Percentiles rank a stretch among this genome's conserved stretches.
phyloP scores from a whole-genome alignment of 2,888 invertebrate species.

The Meteorus cinctellus region DNA sequence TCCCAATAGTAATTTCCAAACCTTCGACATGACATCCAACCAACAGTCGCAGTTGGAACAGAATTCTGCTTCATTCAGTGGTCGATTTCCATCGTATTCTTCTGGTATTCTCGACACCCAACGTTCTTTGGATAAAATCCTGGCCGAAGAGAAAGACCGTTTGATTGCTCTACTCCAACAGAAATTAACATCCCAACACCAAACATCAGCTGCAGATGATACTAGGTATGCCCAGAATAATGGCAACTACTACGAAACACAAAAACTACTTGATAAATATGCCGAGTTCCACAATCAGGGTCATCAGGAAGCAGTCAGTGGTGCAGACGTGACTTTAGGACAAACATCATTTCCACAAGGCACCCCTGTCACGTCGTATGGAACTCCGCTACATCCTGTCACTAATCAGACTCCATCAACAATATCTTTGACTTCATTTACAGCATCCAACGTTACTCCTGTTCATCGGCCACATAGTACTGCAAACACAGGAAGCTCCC shows the following conservation, averaged over 20 bases:
- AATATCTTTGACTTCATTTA: neutral
- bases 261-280: slow-evolving; percentile 45
- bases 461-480: slow-evolving; percentile 16
- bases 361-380: slow-evolving; percentile 52
- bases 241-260: slow-evolving; percentile 43
- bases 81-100: slow-evolving; percentile 57
- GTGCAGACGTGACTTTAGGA: slow-evolving; percentile 51
- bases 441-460: slow-evolving; percentile 36
- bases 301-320: slow-evolving; percentile 42
- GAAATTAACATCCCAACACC: slow-evolving; percentile 54
- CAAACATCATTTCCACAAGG: slow-evolving; percentile 55
- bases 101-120: slow-evolving; percentile 62
- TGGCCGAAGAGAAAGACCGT: slow-evolving; percentile 66
- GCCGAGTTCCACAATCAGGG: slow-evolving; percentile 31
- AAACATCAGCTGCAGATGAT: slow-evolving; percentile 46
- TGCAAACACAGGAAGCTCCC: slow-evolving; percentile 39
- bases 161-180: slow-evolving; percentile 64
- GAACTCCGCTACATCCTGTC: slow-evolving; percentile 35
- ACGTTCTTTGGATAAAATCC: slow-evolving; percentile 61
- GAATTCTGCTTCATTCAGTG: slow-evolving; percentile 30
- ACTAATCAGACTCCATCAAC: slow-evolving; percentile 39
- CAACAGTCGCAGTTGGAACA: slow-evolving; percentile 21
- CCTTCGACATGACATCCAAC: slow-evolving; percentile 26
- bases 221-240: slow-evolving; percentile 58
- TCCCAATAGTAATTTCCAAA: slow-evolving; percentile 47